Evolutionary conservation across 2,113 vertebrate genomes (phyloP).

Genomic region (Gallinago jamesoni): DNA sequence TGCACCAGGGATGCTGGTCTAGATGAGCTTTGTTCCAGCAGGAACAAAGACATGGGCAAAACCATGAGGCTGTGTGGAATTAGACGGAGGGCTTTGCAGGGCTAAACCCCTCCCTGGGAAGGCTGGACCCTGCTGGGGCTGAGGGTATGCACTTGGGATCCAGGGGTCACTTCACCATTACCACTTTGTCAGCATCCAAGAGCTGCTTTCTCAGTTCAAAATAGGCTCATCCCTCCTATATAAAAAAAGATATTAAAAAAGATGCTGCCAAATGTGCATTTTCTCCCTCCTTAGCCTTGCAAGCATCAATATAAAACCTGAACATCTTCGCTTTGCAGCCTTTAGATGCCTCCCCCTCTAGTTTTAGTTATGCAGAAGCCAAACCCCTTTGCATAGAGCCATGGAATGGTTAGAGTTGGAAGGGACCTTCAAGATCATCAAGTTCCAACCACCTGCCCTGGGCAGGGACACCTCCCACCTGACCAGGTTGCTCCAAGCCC

Average conservation of each 20-base stretch:
- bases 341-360: not conserved
- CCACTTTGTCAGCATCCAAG: not conserved
- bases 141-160: too few relatives aligned
- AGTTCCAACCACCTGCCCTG: too few relatives aligned
- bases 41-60: accelerated
- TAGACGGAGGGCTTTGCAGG: not conserved
- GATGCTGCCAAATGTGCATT: not conserved
- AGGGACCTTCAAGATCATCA: too few relatives aligned
- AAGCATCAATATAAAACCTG: not conserved
- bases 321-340: not conserved
- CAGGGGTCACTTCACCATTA: not conserved
- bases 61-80: not conserved
- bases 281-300: not conserved
- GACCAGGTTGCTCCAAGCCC: too few relatives aligned
- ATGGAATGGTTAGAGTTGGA: too few relatives aligned
- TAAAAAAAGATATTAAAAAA: not conserved
- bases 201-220: not conserved
- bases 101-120: accelerated
- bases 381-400: not conserved
- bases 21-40: not conserved
- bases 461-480: too few relatives aligned
- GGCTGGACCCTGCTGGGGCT: not conserved
- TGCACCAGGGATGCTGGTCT: not conserved
- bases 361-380: not conserved
- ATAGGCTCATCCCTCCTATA: not conserved